Percentiles rank a stretch among this genome's conserved stretches.
Evolutionary conservation across 1,140 invertebrate species (phyloP).

Genomic region (Onthophagus taurus): DNA sequence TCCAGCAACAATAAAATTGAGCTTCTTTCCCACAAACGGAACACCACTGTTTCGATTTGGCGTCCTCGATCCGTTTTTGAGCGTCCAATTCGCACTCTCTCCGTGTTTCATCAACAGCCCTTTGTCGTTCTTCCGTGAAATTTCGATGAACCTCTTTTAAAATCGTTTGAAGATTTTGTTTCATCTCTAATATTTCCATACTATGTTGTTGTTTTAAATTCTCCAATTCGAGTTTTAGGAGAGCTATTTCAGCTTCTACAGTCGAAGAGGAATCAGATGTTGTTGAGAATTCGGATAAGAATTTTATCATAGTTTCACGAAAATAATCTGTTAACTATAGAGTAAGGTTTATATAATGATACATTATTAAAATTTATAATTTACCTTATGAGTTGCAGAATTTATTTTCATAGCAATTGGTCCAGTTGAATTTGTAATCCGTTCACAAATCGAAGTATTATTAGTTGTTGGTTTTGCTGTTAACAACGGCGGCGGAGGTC

Average conservation of each 20-base stretch:
- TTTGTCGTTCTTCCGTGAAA: conserved; percentile 55
- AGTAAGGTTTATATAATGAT: conserved; percentile 6
- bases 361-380: conserved; percentile 6
- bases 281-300: conserved; percentile 46
- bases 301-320: conserved; percentile 46
- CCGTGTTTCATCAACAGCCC: conserved; percentile 48
- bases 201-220: conserved; percentile 53
- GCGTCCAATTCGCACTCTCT: conserved; percentile 53
- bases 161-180: conserved; percentile 49
- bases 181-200: conserved; percentile 52
- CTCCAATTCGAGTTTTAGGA: conserved; percentile 54
- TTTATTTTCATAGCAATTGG: conserved; percentile 36
- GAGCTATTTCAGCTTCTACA: conserved; percentile 47
- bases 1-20: conserved; percentile 90
- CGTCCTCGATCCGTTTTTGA: conserved; percentile 57
- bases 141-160: conserved; percentile 55
- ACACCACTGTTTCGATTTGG: conserved; percentile 83
- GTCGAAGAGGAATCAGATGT: conserved; percentile 38
- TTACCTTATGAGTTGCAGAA: conserved; percentile 42
- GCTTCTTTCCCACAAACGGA: conserved; percentile 77
- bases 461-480: conserved; percentile 35
- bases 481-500: conserved; percentile 37
- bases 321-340: conserved; percentile 45
- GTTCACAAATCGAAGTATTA: conserved; percentile 30
- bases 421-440: conserved; percentile 38